Percentiles rank a stretch among this genome's conserved stretches.
phyloP scores from a whole-genome alignment of 2,888 invertebrate genomes.

The Hypsopygia costalis region DNA sequence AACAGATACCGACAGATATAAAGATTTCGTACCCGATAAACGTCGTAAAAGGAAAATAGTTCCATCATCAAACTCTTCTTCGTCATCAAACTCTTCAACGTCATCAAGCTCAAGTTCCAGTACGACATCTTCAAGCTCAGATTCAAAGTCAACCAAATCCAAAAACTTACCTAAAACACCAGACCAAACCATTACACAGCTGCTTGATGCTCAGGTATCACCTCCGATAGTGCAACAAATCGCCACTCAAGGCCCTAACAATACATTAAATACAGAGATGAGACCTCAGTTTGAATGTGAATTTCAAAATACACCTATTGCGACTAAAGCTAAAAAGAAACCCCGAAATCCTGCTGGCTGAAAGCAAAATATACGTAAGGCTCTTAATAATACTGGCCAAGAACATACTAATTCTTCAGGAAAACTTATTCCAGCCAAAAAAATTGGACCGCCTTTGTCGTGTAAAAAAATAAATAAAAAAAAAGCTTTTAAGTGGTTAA shows the following conservation, averaged over 20 bases:
- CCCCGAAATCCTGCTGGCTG: neutral
- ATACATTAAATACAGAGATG: slow-evolving; percentile 6
- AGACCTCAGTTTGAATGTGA: slow-evolving; percentile 8
- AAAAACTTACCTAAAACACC: slow-evolving; percentile 6
- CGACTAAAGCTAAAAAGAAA: slow-evolving; percentile 7
- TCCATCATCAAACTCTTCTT: slow-evolving; percentile 7
- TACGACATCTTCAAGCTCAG: slow-evolving; percentile 10
- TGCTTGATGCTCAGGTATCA: neutral
- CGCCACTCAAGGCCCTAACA: slow-evolving; percentile 2
- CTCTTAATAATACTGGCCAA: neutral
- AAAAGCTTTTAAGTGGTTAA: too few species aligned
- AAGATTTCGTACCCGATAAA: slow-evolving; percentile 11
- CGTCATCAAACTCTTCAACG: slow-evolving; percentile 10
- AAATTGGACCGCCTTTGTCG: neutral
- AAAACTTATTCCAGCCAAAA: neutral
- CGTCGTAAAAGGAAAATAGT: slow-evolving; percentile 10
- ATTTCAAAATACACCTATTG: slow-evolving; percentile 11
- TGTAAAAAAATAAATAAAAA: too few species aligned
- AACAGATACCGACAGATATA: slow-evolving; percentile 8
- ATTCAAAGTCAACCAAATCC: slow-evolving; percentile 9
- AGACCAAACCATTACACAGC: neutral
- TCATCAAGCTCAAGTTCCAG: slow-evolving; percentile 10
- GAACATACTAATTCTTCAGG: neutral
- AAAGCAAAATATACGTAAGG: slow-evolving; percentile 1
- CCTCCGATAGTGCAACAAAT: slow-evolving; percentile 2